A percentile compares a stretch with the other conserved stretches of the same genome.
These are phyloP conservation scores for Nephrocerus scutellatus DNA, from an alignment of 2,888 invertebrate species.

Conservation along the genomic window DNA sequence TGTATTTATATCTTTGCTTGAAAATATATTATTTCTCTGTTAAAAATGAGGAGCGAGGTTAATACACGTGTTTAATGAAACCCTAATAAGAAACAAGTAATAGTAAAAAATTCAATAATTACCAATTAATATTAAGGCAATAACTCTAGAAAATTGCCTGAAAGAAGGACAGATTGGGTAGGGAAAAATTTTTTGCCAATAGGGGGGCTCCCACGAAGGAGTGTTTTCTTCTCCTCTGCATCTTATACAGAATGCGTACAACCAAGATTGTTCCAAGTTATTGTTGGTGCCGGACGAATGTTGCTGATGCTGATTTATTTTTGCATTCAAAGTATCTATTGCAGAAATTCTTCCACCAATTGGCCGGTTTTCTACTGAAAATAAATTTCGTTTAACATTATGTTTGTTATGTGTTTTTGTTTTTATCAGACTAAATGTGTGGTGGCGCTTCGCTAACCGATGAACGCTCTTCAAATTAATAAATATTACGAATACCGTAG, in stretches of 20 bases:
- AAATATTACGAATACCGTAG: too few relatives aligned
- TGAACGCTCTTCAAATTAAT: too few relatives aligned
- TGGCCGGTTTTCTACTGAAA: too few relatives aligned
- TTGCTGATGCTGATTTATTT: constrained; percentile 33
- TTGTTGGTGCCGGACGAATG: constrained; percentile 23
- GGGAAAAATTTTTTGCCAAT: constrained; percentile 75
- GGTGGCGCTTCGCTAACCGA: too few relatives aligned
- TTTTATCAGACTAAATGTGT: too few relatives aligned
- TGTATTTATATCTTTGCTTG: neutral
- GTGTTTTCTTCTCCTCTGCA: constrained; percentile 68
- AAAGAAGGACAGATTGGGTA: constrained; percentile 81
- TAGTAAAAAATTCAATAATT: constrained; percentile 22
- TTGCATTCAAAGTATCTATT: constrained; percentile 38
- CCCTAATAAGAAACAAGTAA: neutral
- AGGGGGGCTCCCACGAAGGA: constrained; percentile 74
- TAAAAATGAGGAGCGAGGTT: too few relatives aligned
- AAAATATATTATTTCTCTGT: too few relatives aligned
- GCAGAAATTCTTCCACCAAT: constrained; percentile 32
- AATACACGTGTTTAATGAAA: neutral
- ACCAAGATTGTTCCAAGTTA: constrained; percentile 59
- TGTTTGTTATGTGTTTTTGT: too few relatives aligned
- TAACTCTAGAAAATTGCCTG: constrained; percentile 70
- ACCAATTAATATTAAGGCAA: constrained; percentile 68
- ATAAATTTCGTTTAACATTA: too few relatives aligned
- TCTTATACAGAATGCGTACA: constrained; percentile 72